Base-by-base conservation (phyloP, 2,113 vertebrate genomes). In the Paedocypris sp. region DNA sequence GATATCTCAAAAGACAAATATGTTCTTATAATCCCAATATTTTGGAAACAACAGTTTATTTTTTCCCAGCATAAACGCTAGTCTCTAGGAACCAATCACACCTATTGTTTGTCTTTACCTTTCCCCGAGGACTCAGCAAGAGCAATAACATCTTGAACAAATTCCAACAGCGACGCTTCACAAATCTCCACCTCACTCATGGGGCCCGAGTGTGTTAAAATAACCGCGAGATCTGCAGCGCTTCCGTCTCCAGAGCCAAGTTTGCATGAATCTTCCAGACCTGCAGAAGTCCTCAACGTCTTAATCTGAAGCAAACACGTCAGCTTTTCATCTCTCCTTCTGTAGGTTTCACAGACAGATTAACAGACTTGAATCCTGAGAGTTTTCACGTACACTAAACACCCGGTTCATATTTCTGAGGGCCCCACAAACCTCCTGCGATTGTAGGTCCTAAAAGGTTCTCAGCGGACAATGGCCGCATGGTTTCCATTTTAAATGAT, bases 321-420 rank as follows among this genome's bases (percentile, higher is more conserved):
- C 38, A 46, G 38, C 63, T 46, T 23, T 25, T 33, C 6, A 22
- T 41, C 46, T 35, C 18, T 33, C 19, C 26, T n/a, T n/a, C n/a
- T n/a, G n/a, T n/a, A n/a, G 7, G 36, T 45, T 18, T 29, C 22
- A 56, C 32, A 13, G 41, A 43, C 31, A 26, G 28, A 11, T 50
- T 58, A 32, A 26, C 43, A 61, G 11, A 41, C 22, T 39, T 32
- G 61, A 75, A 63, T 52, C 58, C 50, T 73, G 72, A 39, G 51
- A 80, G 73, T 75, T 65, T 79, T 73, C 78, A 64, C 75, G 75
- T 78, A 76, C 78, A 77, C 75, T 75, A 73, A 79, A 83, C 56
- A 46, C 53, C 66, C 67, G 60, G 32, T 60, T 59, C 35, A 66
- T 64, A 61, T 71, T 74, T 72, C 47, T 66, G 59, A 71, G 72